Base-by-base conservation (phyloP, 1,140 invertebrate species). In the Drosophila sproati region DNA sequence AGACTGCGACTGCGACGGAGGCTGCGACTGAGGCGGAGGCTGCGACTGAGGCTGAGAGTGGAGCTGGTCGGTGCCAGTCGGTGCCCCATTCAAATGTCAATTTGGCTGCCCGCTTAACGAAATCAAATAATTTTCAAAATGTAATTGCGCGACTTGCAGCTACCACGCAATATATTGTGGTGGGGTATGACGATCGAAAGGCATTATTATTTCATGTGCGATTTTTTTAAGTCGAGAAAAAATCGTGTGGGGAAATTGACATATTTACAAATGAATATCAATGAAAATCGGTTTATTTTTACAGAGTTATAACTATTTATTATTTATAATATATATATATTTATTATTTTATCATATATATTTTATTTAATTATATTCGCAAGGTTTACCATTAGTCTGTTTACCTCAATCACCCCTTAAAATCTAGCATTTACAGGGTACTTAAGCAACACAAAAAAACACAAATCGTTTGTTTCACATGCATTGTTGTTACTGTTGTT, bases 21-120 rank as follows among this genome's bases (percentile, higher is more conserved):
- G 35, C 56, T 37, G 55, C 39, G 12, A 48, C 35, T 48, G 63
- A n/a, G 60, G 31, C 10, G 0, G 35, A 3, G 59, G 31, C 47
- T 57, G 56, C 0, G 39, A 28, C 57, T 47, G 50, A 7, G 51
- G 5, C 29, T 43, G 62, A 10, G 37, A 66, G 37, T 69, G 82
- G 77, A 35, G 80, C 61, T 54, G 50, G 35, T 80, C 77, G 77
- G 83, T 86, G 74, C 78, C 74, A 85, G 85, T 62, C 80, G 20
- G 20, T 20, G 73, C 80, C 77, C 86, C 86, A 89, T 89, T 89
- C 86, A 89, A 89, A 89, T 89, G 85, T 89, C 85, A 89, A 73
- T 89, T 89, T 74, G 35, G 67, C 61, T 73, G 50, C 55, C 39
- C 45, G 12, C 47, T 43, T 29, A 67, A 63, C 47, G 35, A 48